phyloP scores from a whole-genome alignment of 2,888 invertebrate genomes.

The Chrysolina oricalcia region DNA sequence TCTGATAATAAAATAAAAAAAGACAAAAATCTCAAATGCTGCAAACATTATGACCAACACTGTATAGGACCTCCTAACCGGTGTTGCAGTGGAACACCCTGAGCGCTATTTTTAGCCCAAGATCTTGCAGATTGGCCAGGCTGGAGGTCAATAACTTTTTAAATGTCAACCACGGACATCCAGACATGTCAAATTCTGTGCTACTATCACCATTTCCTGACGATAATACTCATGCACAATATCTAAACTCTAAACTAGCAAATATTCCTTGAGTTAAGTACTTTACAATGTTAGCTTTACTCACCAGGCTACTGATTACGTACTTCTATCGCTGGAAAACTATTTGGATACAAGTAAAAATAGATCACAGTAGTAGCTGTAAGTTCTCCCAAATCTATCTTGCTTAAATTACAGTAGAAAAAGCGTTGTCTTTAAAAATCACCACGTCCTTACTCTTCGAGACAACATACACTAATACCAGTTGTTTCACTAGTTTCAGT shows the following conservation, averaged over 20 bases:
- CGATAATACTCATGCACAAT: too few relatives aligned
- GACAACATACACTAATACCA: background rate
- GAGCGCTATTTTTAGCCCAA: background rate
- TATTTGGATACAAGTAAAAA: background rate
- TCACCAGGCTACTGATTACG: background rate
- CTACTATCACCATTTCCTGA: too few relatives aligned
- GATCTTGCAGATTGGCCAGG: background rate
- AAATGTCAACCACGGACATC: background rate
- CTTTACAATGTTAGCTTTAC: background rate
- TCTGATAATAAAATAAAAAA: too few relatives aligned
- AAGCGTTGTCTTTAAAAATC: background rate
- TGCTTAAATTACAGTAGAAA: too few relatives aligned
- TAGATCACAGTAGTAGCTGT: background rate
- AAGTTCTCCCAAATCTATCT: too few relatives aligned
- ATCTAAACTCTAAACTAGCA: too few relatives aligned
- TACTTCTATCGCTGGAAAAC: background rate
- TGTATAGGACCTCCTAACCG: too few relatives aligned
- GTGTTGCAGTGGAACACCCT: background rate
- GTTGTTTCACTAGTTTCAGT: too few relatives aligned
- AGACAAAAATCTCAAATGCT: too few relatives aligned
- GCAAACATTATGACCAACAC: too few relatives aligned
- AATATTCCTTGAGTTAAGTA: too few relatives aligned
- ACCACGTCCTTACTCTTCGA: background rate
- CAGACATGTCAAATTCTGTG: too few relatives aligned
- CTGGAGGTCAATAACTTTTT: background rate